phyloP scores from a whole-genome alignment of 1,140 invertebrate genomes.

The Elymnias hypermnestra region DNA sequence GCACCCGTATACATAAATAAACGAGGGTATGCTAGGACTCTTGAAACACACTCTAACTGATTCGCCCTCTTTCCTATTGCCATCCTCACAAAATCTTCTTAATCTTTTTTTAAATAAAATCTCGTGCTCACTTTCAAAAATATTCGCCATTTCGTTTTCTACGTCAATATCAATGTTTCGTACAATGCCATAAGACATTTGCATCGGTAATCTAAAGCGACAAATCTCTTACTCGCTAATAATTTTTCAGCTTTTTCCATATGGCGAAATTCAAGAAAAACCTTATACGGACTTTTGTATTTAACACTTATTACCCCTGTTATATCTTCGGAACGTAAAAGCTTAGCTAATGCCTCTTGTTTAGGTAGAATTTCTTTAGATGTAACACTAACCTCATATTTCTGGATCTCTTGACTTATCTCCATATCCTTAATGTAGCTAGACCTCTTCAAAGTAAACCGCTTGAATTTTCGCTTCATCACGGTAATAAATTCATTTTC shows the following conservation, averaged over 20 bases:
- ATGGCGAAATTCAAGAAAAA: slow-evolving; percentile 19
- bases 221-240: slow-evolving; percentile 17
- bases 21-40: slow-evolving; percentile 19
- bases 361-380: slow-evolving; percentile 22
- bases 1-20: slow-evolving; percentile 21
- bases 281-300: slow-evolving; percentile 26
- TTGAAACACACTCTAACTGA: slow-evolving; percentile 25
- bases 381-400: slow-evolving; percentile 18
- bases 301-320: slow-evolving; percentile 23
- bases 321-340: slow-evolving; percentile 24
- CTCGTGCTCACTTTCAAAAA: slow-evolving; percentile 11
- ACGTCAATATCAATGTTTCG: slow-evolving; percentile 23
- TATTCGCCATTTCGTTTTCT: slow-evolving; percentile 20
- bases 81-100: slow-evolving; percentile 14
- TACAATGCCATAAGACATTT: slow-evolving; percentile 19
- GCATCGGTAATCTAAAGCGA: slow-evolving; percentile 19
- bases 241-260: slow-evolving; percentile 19
- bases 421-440: not conserved
- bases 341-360: slow-evolving; percentile 31
- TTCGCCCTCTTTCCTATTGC: slow-evolving; percentile 24
- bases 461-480: not conserved
- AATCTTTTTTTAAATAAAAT: slow-evolving; percentile 22
- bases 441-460: not conserved
- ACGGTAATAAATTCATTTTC: slow-evolving; percentile 3
- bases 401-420: not conserved